These are phyloP conservation scores for Drosophila lini DNA, from an alignment of 1,140 invertebrate species.

Conservation along the genomic window DNA sequence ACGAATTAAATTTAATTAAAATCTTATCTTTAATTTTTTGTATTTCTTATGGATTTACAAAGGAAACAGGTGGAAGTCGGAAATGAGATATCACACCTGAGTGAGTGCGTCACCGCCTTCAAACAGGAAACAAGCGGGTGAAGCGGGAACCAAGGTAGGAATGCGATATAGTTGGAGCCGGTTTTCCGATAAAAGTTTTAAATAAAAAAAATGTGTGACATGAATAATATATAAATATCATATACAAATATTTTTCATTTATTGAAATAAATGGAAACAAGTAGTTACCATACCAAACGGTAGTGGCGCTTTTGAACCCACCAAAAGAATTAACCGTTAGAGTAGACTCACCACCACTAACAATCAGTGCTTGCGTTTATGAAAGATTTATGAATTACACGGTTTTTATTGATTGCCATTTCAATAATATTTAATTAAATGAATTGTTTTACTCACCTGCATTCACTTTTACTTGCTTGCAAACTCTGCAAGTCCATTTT, in stretches of 20 bases:
- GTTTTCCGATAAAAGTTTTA: background rate
- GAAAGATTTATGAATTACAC: no score
- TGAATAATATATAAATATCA: no score
- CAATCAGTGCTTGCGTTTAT: no score
- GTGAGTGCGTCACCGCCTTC: conserved; percentile 66
- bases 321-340: background rate
- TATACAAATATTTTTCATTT: no score
- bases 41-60: background rate
- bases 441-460: no score
- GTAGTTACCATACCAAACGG: no score
- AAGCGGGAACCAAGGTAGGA: background rate
- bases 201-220: background rate
- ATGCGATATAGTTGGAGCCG: background rate
- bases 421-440: no score
- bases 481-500: no score
- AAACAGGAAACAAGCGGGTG: conserved; percentile 40
- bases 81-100: conserved; percentile 77
- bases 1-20: background rate
- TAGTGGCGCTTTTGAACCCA: no score
- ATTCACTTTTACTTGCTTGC: no score
- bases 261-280: no score
- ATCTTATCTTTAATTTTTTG: background rate
- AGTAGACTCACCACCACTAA: background rate
- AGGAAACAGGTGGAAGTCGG: conserved; percentile 37
- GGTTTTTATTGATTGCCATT: no score